phyloP scores from a whole-genome alignment of 2,888 invertebrate genomes.

The Cheilosia grossa region DNA sequence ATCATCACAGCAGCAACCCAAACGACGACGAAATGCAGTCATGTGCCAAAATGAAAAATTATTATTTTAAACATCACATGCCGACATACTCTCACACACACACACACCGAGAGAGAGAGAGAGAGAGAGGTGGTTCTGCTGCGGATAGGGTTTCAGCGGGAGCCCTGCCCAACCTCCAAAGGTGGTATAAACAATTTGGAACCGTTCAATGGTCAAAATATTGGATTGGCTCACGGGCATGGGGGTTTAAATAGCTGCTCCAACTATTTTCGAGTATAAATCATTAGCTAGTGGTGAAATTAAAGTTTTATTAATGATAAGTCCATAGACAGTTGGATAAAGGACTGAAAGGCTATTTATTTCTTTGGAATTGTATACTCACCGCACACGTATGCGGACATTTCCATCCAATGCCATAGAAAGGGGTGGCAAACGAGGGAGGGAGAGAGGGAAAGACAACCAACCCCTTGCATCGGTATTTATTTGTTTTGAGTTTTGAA shows the following conservation, averaged over 20 bases:
- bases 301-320: conserved; percentile 75
- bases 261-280: conserved; percentile 69
- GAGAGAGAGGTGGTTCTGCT: neutral
- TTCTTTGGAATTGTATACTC: conserved; percentile 69
- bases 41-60: conserved; percentile 76
- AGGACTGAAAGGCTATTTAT: conserved; percentile 73
- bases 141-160: neutral
- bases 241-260: conserved; percentile 54
- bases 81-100: conserved; percentile 11
- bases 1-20: conserved; percentile 69
- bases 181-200: conserved; percentile 68
- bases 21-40: conserved; percentile 74
- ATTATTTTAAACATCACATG: conserved; percentile 73
- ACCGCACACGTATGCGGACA: conserved; percentile 75
- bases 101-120: neutral
- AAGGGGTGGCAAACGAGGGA: neutral
- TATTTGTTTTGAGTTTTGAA: conserved; percentile 73
- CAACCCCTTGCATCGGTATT: conserved; percentile 36
- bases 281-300: conserved; percentile 74
- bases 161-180: neutral
- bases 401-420: conserved; percentile 43
- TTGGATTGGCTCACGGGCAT: conserved; percentile 10
- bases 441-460: neutral
- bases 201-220: conserved; percentile 64
- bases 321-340: conserved; percentile 69